These are phyloP conservation scores for Micrasema minimum DNA, from an alignment of 1,140 invertebrate genomes.

Conservation along the genomic window DNA sequence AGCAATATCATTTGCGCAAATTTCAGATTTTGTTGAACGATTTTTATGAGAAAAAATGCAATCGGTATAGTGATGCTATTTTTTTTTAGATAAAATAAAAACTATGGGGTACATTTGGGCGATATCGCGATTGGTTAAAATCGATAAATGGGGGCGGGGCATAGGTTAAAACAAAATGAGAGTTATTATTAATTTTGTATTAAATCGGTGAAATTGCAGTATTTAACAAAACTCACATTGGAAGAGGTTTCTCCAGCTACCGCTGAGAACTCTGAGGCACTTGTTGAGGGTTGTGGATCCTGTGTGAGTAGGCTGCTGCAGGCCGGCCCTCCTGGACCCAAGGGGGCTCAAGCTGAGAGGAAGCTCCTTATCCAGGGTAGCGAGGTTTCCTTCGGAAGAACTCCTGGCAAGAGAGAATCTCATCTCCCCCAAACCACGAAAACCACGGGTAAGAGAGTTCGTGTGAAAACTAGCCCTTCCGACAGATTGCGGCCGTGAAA, in stretches of 20 bases:
- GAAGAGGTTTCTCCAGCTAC: slow-evolving; percentile 74
- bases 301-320: slow-evolving; percentile 26
- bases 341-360: slow-evolving; percentile 49
- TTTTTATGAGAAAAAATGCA: no score
- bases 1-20: no score
- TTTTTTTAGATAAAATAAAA: no score
- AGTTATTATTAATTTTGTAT: no score
- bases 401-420: slow-evolving; percentile 62
- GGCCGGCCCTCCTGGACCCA: slow-evolving; percentile 43
- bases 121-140: no score
- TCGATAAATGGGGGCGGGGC: no score
- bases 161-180: no score
- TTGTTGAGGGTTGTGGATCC: slow-evolving; percentile 68
- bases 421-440: slow-evolving; percentile 59
- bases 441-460: slow-evolving; percentile 61
- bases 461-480: slow-evolving; percentile 49
- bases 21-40: no score
- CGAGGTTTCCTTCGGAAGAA: slow-evolving; percentile 66
- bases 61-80: no score
- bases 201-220: not conserved
- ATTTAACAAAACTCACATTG: slow-evolving; percentile 67
- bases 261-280: slow-evolving; percentile 70
- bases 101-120: no score
- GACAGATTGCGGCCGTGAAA: slow-evolving; percentile 42
- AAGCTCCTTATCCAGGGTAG: slow-evolving; percentile 53